Base-by-base conservation (phyloP, 1,140 invertebrate species). In the Leucophenga varia region DNA sequence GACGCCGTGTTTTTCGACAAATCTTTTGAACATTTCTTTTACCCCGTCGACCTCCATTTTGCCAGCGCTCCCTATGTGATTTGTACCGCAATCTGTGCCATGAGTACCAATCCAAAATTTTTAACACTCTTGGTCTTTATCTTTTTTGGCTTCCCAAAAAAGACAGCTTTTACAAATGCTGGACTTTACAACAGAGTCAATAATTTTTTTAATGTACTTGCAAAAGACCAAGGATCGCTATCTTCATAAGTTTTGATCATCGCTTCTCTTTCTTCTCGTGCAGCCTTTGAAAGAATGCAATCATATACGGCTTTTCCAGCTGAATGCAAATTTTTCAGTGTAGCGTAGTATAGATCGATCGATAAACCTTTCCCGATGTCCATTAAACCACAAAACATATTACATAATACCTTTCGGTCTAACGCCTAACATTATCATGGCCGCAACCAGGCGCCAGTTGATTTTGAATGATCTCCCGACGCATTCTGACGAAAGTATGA, bases 21-120 rank as follows among this genome's bases (percentile, higher is more conserved):
- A 55, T 4, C 44, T n/a, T 21, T 25, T 13, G 51, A 68, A 68
- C 55, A 63, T 59, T 59, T 59, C 48, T n/a, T 44, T 30, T 13
- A 59, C 47, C 21, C 42, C 48, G 42, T 52, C 55, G 9, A 65
- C 45, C 40, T 63, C 57, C 56, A 68, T 63, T 25, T 56, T 59
- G 19, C 59, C 54, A 31, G 56, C 39, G 43, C 21, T 30, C 38
- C 55, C 64, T 4, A 52, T 25, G 52, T 63, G 59, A 53, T 68
- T 61, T 40, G 12, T 43, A 12, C 9, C 36, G 35, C 58, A 68
- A 35, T 53, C 43, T 40, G 49, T 22, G 16, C 43, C 36, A 14
- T 40, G 38, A 20, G 2, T 22, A 12, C 21, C 38, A 3, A 12
- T 8, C 38, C 38, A 40, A 2, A 12, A 10, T 48, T 21, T 5